Evolutionary conservation across 2,113 vertebrate genomes (phyloP).

Genomic region (Harpagus bidentatus): DNA sequence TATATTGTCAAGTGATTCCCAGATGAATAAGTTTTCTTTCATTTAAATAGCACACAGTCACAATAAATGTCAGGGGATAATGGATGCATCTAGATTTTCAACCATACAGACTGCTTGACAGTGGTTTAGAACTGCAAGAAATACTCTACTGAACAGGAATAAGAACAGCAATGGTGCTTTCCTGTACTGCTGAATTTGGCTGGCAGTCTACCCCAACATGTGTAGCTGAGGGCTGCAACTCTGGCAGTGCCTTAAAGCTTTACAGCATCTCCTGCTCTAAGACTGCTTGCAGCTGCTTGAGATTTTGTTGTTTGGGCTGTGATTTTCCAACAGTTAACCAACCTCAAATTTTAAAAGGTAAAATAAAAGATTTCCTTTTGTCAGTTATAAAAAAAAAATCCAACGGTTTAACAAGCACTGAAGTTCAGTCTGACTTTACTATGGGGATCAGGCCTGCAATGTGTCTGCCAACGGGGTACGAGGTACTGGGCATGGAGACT

Average conservation of each 20-base stretch:
- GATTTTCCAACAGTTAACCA: neutral
- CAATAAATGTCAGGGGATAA: conserved; percentile 24
- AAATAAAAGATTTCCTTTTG: neutral
- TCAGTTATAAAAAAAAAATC: neutral
- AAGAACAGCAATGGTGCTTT: neutral
- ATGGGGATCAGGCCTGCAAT: neutral
- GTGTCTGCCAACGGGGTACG: neutral
- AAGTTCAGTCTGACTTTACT: neutral
- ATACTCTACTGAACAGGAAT: neutral
- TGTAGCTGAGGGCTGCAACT: neutral
- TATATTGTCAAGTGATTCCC: conserved; percentile 42
- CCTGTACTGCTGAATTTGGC: neutral
- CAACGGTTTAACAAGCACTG: neutral
- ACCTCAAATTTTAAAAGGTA: neutral
- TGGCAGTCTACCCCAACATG: neutral
- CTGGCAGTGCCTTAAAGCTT: neutral
- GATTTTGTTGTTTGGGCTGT: neutral
- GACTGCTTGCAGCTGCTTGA: neutral
- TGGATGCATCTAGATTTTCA: conserved; percentile 8
- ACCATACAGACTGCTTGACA: neutral
- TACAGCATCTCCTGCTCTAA: neutral
- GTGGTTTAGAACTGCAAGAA: neutral
- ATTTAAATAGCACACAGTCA: neutral
- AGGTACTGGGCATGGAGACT: neutral
- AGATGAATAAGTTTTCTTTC: conserved; percentile 38